Evolutionary conservation across 2,797 vertebrate genomes (phyloP).

Genomic region (Capromys pilorides): DNA sequence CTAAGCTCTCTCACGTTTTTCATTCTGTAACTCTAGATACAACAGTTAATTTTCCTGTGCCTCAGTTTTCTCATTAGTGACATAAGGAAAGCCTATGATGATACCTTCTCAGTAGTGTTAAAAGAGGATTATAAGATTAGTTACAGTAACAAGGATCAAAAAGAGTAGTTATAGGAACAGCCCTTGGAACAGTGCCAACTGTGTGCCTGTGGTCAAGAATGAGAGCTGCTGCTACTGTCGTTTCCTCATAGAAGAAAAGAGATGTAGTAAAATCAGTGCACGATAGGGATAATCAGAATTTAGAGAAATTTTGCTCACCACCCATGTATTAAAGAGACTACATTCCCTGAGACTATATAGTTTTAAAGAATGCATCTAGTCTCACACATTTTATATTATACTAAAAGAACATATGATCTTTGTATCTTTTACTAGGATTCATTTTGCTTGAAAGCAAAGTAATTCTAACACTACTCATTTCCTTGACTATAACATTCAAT

Average conservation of each 20-base stretch:
- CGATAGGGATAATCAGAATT: not conserved
- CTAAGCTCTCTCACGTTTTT: not conserved
- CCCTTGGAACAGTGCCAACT: not conserved
- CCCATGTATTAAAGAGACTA: not conserved
- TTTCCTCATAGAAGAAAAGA: not conserved
- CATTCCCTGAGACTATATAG: not conserved
- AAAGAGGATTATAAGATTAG: not conserved
- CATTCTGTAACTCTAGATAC: not conserved
- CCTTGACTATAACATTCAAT: not conserved
- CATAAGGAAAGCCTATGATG: not conserved
- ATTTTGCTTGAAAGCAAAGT: slow-evolving; percentile 32
- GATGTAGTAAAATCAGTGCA: not conserved
- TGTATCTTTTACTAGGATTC: not conserved
- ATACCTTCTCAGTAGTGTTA: not conserved
- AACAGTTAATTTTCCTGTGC: not conserved
- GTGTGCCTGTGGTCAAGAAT: not conserved
- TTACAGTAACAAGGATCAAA: not conserved
- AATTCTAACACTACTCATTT: slow-evolving; percentile 18
- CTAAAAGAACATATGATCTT: slow-evolving; percentile 19
- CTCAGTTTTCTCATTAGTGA: not conserved
- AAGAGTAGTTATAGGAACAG: not conserved
- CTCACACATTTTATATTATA: not conserved
- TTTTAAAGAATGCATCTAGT: slow-evolving; percentile 7
- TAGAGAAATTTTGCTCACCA: not conserved
- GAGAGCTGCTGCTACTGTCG: not conserved